These are phyloP conservation scores for Pasiphila rectangulata DNA, from an alignment of 2,888 invertebrate species.

Conservation along the genomic window DNA sequence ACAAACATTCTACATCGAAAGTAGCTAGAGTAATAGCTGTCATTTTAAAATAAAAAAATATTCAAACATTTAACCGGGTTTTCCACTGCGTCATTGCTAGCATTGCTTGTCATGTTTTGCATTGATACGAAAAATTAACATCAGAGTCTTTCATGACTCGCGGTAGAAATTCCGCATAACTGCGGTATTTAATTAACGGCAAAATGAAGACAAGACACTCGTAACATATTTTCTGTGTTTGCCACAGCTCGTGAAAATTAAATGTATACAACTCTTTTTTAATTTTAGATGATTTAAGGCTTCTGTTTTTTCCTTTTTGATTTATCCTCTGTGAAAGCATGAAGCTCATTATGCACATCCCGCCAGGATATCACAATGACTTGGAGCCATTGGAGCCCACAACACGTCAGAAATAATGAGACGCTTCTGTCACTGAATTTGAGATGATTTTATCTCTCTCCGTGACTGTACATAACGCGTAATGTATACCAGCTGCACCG, in stretches of 20 bases:
- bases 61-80: too few relatives aligned
- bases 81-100: too few relatives aligned
- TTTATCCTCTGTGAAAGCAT: not conserved
- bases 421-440: conserved; percentile 10
- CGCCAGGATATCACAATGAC: conserved; percentile 6
- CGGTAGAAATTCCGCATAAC: too few relatives aligned
- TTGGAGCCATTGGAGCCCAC: not conserved
- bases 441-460: conserved; percentile 8
- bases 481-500: not conserved
- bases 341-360: conserved; percentile 5
- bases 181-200: too few relatives aligned
- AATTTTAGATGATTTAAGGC: too few relatives aligned
- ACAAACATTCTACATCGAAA: too few relatives aligned
- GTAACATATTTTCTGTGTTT: not conserved
- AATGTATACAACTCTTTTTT: not conserved
- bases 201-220: too few relatives aligned
- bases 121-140: too few relatives aligned
- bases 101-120: too few relatives aligned
- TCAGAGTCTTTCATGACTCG: too few relatives aligned
- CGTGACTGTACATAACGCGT: conserved; percentile 16
- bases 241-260: not conserved
- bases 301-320: not conserved
- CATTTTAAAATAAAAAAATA: too few relatives aligned
- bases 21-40: too few relatives aligned
- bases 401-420: conserved; percentile 16